A percentile compares a stretch with the other conserved stretches of the same genome.
These are phyloP conservation scores for Pithys albifrons DNA, from an alignment of 2,113 vertebrate genomes.

Conservation along the genomic window DNA sequence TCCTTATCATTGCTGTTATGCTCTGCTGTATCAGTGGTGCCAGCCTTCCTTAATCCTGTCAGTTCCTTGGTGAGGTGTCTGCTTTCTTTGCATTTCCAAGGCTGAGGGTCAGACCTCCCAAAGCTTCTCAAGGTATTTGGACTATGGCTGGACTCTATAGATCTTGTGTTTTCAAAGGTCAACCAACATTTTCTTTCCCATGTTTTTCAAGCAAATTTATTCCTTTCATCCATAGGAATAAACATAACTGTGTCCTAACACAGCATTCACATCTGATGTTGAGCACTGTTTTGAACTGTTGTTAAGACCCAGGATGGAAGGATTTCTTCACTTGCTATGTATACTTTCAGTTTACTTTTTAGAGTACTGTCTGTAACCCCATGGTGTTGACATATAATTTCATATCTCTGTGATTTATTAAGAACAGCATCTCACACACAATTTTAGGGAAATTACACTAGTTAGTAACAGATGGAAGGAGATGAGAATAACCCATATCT, in stretches of 20 bases:
- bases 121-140: background rate
- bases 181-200: background rate
- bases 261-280: background rate
- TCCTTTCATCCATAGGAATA: background rate
- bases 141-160: background rate
- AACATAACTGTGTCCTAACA: background rate
- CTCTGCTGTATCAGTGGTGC: background rate
- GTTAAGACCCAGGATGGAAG: background rate
- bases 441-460: background rate
- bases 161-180: background rate
- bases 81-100: background rate
- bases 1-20: background rate
- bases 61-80: background rate
- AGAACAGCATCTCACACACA: background rate
- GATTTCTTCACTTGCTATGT: background rate
- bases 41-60: background rate
- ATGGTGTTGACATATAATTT: background rate
- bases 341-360: background rate
- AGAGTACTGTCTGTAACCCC: background rate
- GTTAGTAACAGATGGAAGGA: background rate
- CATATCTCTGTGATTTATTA: background rate
- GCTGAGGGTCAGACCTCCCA: background rate
- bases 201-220: background rate
- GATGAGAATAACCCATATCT: background rate
- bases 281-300: background rate